These are phyloP conservation scores for Pandemis corylana DNA, from an alignment of 2,888 invertebrate genomes.

Conservation along the genomic window DNA sequence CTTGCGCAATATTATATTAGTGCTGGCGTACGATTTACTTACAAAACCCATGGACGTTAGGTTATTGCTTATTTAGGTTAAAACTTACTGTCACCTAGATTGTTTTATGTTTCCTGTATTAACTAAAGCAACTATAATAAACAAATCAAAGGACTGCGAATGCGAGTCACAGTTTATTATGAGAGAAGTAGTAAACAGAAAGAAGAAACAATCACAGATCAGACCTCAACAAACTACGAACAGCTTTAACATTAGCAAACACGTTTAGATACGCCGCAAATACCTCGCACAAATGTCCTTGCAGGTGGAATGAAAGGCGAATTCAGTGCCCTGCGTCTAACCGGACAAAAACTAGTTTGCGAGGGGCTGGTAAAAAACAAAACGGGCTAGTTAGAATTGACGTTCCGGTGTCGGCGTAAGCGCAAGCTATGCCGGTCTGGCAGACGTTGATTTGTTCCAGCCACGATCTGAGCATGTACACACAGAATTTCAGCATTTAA, in stretches of 20 bases:
- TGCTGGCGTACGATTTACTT: background rate
- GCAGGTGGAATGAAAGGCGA: conserved; percentile 54
- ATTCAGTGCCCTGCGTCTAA: conserved; percentile 46
- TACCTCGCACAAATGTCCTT: conserved; percentile 52
- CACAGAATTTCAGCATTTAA: background rate
- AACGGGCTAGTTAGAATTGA: conserved; percentile 18
- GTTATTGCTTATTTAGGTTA: background rate
- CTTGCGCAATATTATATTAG: conserved; percentile 11
- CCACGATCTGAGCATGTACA: no score
- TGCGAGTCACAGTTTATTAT: background rate
- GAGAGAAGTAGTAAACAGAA: background rate
- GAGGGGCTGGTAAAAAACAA: conserved; percentile 52
- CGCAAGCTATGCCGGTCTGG: background rate
- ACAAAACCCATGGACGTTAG: background rate
- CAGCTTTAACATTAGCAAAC: conserved; percentile 7
- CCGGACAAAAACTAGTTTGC: conserved; percentile 54
- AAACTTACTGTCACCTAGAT: background rate
- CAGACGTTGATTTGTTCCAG: background rate
- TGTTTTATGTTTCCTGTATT: background rate
- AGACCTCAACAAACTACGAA: background rate
- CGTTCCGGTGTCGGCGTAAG: conserved; percentile 10
- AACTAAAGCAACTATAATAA: background rate
- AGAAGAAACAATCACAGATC: background rate
- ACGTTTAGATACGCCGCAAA: background rate
- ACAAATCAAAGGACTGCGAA: background rate